A percentile compares a stretch with the other conserved stretches of the same genome.
phyloP scores from a whole-genome alignment of 2,113 vertebrate species.

The Castor canadensis region DNA sequence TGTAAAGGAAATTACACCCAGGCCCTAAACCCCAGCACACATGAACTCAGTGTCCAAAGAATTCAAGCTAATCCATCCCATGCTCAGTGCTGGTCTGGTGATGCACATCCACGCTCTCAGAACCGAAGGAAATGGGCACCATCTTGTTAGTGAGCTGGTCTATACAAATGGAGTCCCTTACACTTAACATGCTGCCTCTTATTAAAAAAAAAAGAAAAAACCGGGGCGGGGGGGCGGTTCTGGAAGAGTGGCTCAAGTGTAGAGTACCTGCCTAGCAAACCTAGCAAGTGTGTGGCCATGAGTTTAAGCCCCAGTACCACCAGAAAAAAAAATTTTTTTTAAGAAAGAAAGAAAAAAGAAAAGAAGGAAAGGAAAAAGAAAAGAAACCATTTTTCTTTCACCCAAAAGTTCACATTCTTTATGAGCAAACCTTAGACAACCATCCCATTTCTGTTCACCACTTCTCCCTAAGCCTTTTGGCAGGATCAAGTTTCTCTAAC shows the following conservation, averaged over 20 bases:
- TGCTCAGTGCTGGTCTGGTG: not conserved
- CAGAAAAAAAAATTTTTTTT: too few species aligned
- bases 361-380: not conserved
- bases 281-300: too few species aligned
- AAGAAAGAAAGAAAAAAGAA: not conserved
- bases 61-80: not conserved
- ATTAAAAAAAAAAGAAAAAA: too few species aligned
- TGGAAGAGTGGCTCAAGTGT: too few species aligned
- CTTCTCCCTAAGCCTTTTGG: not conserved
- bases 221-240: too few species aligned
- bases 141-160: not conserved
- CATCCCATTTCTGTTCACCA: not conserved
- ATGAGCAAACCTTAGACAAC: not conserved
- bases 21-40: not conserved
- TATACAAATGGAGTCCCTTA: not conserved
- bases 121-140: not conserved
- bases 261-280: too few species aligned
- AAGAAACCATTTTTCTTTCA: not conserved
- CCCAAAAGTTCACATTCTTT: not conserved
- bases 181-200: not conserved
- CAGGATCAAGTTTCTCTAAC: not conserved
- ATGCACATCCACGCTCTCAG: not conserved
- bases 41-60: slow-evolving; percentile 25
- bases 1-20: slow-evolving; percentile 55
- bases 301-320: too few species aligned